A percentile compares a stretch with the other conserved stretches of the same genome.
Conservation (phyloP, 1,140 invertebrate species). For the Dreissena polymorpha region DNA sequence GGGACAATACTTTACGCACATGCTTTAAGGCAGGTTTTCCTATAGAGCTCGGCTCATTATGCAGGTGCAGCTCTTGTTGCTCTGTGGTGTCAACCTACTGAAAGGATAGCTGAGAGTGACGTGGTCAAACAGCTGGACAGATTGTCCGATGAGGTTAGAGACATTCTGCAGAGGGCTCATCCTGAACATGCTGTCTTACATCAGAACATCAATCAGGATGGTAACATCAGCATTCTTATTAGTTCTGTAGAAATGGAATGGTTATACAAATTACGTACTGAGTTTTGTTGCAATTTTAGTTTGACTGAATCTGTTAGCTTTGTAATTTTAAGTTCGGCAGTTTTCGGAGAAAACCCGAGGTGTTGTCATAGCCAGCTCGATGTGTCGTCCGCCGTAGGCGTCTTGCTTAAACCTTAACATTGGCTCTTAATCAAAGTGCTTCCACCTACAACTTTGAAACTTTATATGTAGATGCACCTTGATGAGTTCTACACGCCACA, state of each 20-base stretch:
- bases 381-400: too few relatives aligned
- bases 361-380: too few relatives aligned
- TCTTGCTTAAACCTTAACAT: too few relatives aligned
- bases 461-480: too few relatives aligned
- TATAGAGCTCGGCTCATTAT: constrained; percentile 5
- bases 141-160: constrained; percentile 75
- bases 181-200: constrained; percentile 19
- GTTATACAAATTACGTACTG: too few relatives aligned
- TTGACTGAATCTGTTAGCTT: too few relatives aligned
- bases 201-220: background rate
- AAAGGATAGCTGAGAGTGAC: constrained; percentile 79
- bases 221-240: constrained; percentile 24
- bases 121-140: constrained; percentile 80
- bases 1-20: background rate
- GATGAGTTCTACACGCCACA: too few relatives aligned
- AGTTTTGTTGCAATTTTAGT: too few relatives aligned
- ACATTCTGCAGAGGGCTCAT: background rate
- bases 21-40: background rate
- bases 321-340: too few relatives aligned
- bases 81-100: constrained; percentile 84
- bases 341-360: too few relatives aligned
- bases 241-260: background rate
- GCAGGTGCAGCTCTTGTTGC: constrained; percentile 81
- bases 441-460: too few relatives aligned
- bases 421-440: too few relatives aligned